Base-by-base conservation (phyloP, 1,140 invertebrate species). In the Drosophila elegans region DNA sequence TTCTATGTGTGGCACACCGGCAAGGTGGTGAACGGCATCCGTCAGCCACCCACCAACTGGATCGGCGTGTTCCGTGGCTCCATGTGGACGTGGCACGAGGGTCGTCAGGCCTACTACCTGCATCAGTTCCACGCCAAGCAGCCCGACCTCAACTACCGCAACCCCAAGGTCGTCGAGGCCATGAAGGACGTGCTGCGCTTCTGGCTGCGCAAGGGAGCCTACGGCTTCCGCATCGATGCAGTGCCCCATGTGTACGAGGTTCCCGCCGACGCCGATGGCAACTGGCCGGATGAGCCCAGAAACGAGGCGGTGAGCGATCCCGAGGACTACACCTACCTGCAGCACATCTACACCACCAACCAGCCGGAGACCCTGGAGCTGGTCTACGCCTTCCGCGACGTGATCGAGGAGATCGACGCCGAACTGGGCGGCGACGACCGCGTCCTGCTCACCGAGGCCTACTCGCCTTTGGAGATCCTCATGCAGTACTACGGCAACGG, bases 141-240 rank as follows among this genome's bases (percentile, higher is more conserved):
- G 88, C 96, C 96, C 1, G 96, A 97, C 85, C 93, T 97, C 3
- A 97, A 97, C 92, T 96, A 95, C 79, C 92, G 94, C 39, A 95
- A 95, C 85, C 91, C 93, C 10, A 79, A 82, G 34, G 94, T 97
- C 1, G 91, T 94, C 1, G 85, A 95, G 73, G 95, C 95, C 80
- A 95, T 97, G 93, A 90, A 90, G 95, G 92, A 95, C 3, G 93
- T 96, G 4, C 92, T 97, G 3, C 92, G 93, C 27, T 97, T 95
- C 92, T 97, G 97, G 97, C 79, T 97, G 46, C 93, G 94, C 2
- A 94, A 94, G 85, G 96, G 96, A 44, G 95, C 96, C 0, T 95
- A 95, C 78, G 97, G 96, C 9, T 97, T 97, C 92, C 93, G 96
- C 60, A 92, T 97, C 21, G 95, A 96, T 74, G 95, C 95, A 4